These are phyloP conservation scores for Anolis carolinensis DNA, from an alignment of 2,113 vertebrate genomes.

Conservation along the genomic window DNA sequence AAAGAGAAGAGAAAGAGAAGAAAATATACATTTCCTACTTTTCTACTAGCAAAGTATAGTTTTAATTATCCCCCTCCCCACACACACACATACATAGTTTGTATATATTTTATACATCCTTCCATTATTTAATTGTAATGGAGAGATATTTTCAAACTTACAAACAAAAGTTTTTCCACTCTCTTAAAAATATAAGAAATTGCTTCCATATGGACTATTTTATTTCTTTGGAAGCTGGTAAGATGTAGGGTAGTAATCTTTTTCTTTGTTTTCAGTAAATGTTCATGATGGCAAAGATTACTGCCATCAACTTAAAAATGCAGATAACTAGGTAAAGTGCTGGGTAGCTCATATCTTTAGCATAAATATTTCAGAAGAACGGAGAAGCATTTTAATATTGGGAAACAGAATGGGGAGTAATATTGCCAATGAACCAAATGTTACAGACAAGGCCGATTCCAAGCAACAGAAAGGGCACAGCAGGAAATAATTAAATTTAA, in stretches of 20 bases:
- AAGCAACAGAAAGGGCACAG: slow-evolving; percentile 30
- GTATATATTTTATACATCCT: too few relatives aligned
- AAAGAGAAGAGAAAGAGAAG: too few relatives aligned
- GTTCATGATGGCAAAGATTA: neutral
- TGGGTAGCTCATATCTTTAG: neutral
- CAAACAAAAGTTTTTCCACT: too few relatives aligned
- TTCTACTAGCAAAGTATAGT: too few relatives aligned
- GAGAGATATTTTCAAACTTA: too few relatives aligned
- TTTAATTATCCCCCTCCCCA: too few relatives aligned
- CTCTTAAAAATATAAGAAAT: too few relatives aligned
- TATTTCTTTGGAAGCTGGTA: neutral
- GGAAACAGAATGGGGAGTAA: slow-evolving; percentile 9
- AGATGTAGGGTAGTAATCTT: neutral
- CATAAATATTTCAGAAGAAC: neutral
- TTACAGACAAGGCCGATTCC: slow-evolving; percentile 34
- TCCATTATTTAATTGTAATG: too few relatives aligned
- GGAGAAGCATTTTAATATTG: neutral
- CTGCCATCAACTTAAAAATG: neutral
- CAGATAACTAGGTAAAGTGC: neutral
- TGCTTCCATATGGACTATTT: too few relatives aligned
- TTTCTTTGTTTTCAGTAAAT: neutral
- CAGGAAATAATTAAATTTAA: slow-evolving; percentile 55
- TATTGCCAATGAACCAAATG: slow-evolving; percentile 4
- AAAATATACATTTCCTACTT: too few relatives aligned
- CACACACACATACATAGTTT: too few relatives aligned